Conservation (phyloP, 1,140 invertebrate genomes). For the Archivesica marissinica region DNA sequence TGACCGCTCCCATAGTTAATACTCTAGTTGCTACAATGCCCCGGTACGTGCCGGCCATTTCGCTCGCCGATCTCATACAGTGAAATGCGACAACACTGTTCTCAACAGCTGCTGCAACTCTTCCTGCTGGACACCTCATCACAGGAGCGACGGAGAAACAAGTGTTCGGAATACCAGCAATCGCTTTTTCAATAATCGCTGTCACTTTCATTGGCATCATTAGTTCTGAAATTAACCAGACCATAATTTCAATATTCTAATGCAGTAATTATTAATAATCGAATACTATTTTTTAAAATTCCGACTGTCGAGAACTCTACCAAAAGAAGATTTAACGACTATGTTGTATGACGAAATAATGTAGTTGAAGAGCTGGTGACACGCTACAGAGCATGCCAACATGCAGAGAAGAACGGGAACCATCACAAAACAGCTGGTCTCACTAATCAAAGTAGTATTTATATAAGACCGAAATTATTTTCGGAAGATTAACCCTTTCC, state of each 20-base stretch:
- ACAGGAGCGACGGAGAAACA: slow-evolving; percentile 59
- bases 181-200: neutral
- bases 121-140: slow-evolving; percentile 44
- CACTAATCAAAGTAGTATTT: no score
- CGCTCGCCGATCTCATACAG: slow-evolving; percentile 8
- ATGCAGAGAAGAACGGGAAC: no score
- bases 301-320: neutral
- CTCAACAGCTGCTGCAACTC: neutral
- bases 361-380: no score
- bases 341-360: no score
- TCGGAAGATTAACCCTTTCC: no score
- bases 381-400: no score
- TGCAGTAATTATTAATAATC: neutral
- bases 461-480: no score
- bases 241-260: neutral
- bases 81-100: neutral
- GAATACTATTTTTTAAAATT: neutral
- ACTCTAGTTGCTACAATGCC: neutral
- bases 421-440: no score
- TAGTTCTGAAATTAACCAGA: slow-evolving; percentile 25
- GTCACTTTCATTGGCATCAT: slow-evolving; percentile 9
- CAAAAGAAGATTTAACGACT: neutral
- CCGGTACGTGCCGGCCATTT: neutral
- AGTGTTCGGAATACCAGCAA: neutral
- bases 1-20: slow-evolving; percentile 9